Evolutionary conservation across 2,888 invertebrate genomes (phyloP), one percentile per base, ranked within the genome.

Genomic region (Heliconius aoede): DNA sequence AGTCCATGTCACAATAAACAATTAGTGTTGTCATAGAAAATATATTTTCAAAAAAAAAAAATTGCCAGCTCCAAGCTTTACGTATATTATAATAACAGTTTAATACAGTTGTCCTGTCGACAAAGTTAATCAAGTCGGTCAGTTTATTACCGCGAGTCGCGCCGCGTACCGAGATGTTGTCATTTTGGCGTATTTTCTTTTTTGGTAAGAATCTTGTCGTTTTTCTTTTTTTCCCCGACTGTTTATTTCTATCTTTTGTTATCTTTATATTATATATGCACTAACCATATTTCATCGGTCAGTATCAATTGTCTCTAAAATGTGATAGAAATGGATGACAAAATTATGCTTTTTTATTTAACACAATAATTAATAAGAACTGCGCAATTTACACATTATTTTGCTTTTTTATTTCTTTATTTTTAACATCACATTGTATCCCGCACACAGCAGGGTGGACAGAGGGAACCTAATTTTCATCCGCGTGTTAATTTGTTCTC

Each of bases 71-170:
- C 89, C 86, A 79, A 79, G 32, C 11, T 60, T 65, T 73, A 79
- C 40, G 64, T 73, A 58, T 61, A 78, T 77, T 83, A 82, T 77
- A 81, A 73, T 85, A 78, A 79, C 78, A 73, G 81, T 79, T 83
- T 81, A 83, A 83, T 82, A 84, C 79, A 82, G 84, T 85, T 85
- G 86, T 89, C 85, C 84, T 84, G 83, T 85, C 81, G 82, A 82
- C 83, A 81, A 87, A 83, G 79, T 80, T 84, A 88, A 90, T 90
- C 88, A 88, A 87, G 84, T 87, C 86, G 88, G 87, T 89, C 87
- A 85, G 86, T 88, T 87, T 87, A 90, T 91, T 90, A 88, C 85
- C 84, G 83, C 84, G 83, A 84, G 83, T 82, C 83, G 72, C 76
- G 78, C 78, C 81, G 83, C 83, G 83, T 83, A 82, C 79, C 82